These are phyloP conservation scores for Thysanoteuthis rhombus DNA, from an alignment of 2,888 invertebrate species.

Conservation along the genomic window DNA sequence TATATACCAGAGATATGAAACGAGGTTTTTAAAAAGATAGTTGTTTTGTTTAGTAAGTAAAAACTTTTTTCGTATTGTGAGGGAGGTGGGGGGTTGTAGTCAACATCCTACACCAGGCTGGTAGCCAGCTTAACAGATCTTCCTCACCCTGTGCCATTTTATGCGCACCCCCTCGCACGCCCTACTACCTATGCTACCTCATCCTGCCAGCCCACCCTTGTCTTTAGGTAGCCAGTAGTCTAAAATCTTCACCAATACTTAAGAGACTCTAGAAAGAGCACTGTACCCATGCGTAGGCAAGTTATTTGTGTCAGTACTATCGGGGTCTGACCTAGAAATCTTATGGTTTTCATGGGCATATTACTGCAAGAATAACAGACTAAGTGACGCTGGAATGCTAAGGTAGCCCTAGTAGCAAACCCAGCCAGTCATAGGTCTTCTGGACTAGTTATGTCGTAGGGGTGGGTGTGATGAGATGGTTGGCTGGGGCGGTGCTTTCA, in stretches of 20 bases:
- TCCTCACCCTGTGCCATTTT: neutral
- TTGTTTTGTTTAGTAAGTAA: neutral
- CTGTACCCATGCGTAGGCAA: conserved; percentile 12
- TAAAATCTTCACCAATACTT: neutral
- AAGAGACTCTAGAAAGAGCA: neutral
- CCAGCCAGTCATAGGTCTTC: neutral
- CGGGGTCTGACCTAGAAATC: conserved; percentile 12
- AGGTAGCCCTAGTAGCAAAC: neutral
- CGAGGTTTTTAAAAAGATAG: neutral
- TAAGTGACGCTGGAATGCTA: neutral
- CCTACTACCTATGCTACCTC: neutral
- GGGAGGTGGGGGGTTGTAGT: neutral
- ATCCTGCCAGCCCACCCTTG: neutral
- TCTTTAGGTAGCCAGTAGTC: neutral
- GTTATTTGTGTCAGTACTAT: neutral
- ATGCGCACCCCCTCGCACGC: neutral
- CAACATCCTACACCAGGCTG: neutral
- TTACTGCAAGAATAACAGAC: neutral
- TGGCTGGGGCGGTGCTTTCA: neutral
- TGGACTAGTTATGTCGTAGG: neutral
- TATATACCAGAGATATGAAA: neutral
- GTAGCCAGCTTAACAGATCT: neutral
- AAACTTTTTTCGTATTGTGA: neutral
- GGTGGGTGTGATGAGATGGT: neutral
- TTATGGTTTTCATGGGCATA: neutral